A percentile compares a stretch with the other conserved stretches of the same genome.
phyloP scores from a whole-genome alignment of 92 coral and sea anemone genomes.

The Palythoa grandis region DNA sequence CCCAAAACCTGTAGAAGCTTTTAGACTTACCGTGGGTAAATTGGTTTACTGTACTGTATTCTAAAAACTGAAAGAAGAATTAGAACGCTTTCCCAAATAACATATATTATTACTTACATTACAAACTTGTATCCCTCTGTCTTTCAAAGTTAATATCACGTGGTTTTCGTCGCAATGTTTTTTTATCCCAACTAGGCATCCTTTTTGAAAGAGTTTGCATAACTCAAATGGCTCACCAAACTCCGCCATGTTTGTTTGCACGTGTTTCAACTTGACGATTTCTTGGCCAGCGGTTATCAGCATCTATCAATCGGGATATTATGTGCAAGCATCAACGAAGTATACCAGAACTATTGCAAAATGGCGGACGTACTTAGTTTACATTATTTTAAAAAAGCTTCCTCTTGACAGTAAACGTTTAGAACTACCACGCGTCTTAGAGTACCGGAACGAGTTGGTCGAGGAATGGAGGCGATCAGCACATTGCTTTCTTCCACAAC shows the following conservation, averaged over 20 bases:
- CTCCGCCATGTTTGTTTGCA: constrained; percentile 93
- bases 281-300: constrained; percentile 5
- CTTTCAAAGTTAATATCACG: constrained; percentile 82
- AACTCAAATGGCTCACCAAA: constrained; percentile 75
- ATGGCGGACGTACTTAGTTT: constrained; percentile 4
- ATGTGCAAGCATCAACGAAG: neutral
- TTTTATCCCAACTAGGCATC: constrained; percentile 79
- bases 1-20: no score
- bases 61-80: no score
- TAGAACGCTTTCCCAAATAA: neutral
- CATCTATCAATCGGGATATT: neutral
- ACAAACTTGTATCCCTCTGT: constrained; percentile 88
- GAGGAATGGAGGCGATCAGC: neutral
- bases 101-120: constrained; percentile 67
- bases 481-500: neutral
- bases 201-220: constrained; percentile 73
- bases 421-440: neutral
- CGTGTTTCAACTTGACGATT: constrained; percentile 45
- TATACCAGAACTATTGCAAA: neutral
- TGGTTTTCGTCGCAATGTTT: constrained; percentile 66
- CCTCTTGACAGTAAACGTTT: neutral
- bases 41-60: no score
- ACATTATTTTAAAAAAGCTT: neutral
- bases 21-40: no score
- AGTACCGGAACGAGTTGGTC: neutral